Conservation (phyloP, 2,888 invertebrate genomes). For the Tubulanus polymorphus region DNA sequence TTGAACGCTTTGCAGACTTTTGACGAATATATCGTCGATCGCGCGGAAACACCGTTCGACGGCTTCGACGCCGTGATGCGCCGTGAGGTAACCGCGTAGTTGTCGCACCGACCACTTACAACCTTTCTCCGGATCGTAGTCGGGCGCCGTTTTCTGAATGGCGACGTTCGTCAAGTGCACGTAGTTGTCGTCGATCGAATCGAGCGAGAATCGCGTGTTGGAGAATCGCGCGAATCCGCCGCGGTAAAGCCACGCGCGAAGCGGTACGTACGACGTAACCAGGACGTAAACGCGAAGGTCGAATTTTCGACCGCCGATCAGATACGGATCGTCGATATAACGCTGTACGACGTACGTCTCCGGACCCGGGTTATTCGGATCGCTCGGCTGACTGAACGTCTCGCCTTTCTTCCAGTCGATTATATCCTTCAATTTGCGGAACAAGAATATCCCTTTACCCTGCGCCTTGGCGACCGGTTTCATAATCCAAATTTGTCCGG, state of each 20-base stretch:
- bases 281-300: constrained; percentile 63
- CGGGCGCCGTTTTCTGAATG: constrained; percentile 58
- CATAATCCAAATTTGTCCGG: constrained; percentile 64
- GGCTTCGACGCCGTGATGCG: constrained; percentile 57
- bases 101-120: constrained; percentile 61
- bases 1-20: constrained; percentile 59
- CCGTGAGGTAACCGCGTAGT: constrained; percentile 59
- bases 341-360: constrained; percentile 60
- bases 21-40: constrained; percentile 59
- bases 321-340: constrained; percentile 61
- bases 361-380: constrained; percentile 36
- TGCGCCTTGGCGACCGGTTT: constrained; percentile 63
- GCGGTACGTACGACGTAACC: constrained; percentile 59
- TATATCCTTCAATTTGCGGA: constrained; percentile 58
- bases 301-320: constrained; percentile 63
- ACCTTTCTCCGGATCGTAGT: constrained; percentile 58
- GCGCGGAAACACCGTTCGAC: constrained; percentile 54
- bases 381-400: constrained; percentile 43
- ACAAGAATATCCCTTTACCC: constrained; percentile 63
- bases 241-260: constrained; percentile 60
- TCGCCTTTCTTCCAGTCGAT: constrained; percentile 58
- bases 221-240: constrained; percentile 65
- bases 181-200: constrained; percentile 59
- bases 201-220: constrained; percentile 60
- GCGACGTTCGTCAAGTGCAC: constrained; percentile 61